Base-by-base conservation (phyloP, 2,888 invertebrate species). In the Phyto melanocephala region DNA sequence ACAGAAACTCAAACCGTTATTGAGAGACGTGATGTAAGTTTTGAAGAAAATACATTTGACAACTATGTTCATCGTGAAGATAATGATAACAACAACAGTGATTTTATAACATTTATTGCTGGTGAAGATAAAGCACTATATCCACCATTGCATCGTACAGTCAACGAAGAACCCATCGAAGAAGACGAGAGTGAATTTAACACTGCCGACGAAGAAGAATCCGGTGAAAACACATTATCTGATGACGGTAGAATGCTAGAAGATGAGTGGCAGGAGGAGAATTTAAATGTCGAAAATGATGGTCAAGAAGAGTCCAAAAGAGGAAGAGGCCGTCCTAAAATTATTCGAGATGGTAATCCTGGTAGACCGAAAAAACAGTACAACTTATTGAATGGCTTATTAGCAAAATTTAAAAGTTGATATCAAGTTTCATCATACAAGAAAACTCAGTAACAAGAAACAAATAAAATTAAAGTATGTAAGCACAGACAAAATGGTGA, bases 401-500 rank as follows among this genome's bases (percentile, higher is more conserved):
- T 13, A 52, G 15, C n/a, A n/a, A 52, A 22, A 52, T 1, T 52
- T 6, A 17, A 52, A 17, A 17, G 50, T 76, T 20, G 77, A 68
- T 20, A 68, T 76, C 4, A 20, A 40, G 15, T 70, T 42, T 28
- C 68, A 77, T 37, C 68, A 68, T 40, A 37, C 62, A 17, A 28
- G 77, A 37, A 62, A 68, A 45, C 63, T 63, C 6, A 24, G 63
- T 7, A 22, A 37, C 52, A 74, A 33, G 20, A 40, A 37, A 13
- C 60, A 62, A 52, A 47, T 60, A 22, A 11, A 7, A 8, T 37
- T 72, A 6, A 15, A 60, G 45, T 71, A 71, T 15, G 40, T 52
- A 40, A 20, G 54, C 11, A 68, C 68, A 2, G 20, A 54, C 10
- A 33, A 54, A 20, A 68, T 54, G 54, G 13, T 54, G 1, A 54